Evolutionary conservation across 2,113 vertebrate species (phyloP), one percentile per base, ranked within the genome.

Genomic region (Epinephelus moara): DNA sequence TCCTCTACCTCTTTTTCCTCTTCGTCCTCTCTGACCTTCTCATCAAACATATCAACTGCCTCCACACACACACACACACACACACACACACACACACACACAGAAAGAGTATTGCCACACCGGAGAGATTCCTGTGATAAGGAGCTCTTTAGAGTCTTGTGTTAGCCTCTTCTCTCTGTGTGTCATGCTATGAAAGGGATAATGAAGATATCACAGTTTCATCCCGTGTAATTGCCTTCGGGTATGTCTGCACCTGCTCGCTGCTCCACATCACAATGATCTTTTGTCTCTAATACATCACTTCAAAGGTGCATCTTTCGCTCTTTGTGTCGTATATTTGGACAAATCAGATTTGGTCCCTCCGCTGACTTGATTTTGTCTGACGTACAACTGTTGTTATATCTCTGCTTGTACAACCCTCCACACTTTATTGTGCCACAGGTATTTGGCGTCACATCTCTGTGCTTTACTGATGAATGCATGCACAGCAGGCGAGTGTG

Each of bases 1-100:
- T 86, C 80, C 79, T 75, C 73, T 84, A 62, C 74, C 73, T 81
- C 49, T 59, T 79, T 74, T 75, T 10, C 75, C 72, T 69, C 68
- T 75, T 59, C 21, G 89, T 93, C 90, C 92, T 94, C 72, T 85
- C 87, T 92, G 92, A 93, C 93, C 92, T 93, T 94, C 91, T 91
- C 88, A 89, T 91, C 86, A 87, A 87, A 89, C 82, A 78, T 81
- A 85, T 89, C 88, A 81, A 63, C 78, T 53, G 55, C 49, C 62
- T 69, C n/a, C 56, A 30, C 50, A 30, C 79, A 40, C 61, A 55
- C 45, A 45, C 52, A 19, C 55, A 78, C 50, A 60, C 56, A 30
- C 50, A 30, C 79, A 40, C 61, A 55, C 45, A 45, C 52, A 19
- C 55, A 78, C 50, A n/a, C 70, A 80, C 50, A 73, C 67, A 6